Conservation (phyloP, 2,888 invertebrate species). For the Pasiphila rectangulata region DNA sequence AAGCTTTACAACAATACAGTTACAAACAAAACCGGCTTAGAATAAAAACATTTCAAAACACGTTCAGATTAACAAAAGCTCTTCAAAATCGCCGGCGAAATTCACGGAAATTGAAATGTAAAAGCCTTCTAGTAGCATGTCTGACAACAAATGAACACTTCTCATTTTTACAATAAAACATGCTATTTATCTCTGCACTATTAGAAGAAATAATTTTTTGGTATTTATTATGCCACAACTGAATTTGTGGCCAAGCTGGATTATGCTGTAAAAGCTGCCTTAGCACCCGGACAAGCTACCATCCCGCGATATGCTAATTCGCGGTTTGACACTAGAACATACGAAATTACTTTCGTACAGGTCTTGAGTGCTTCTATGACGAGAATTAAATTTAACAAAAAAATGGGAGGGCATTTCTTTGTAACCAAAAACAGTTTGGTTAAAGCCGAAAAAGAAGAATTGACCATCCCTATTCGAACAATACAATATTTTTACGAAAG, state of each 20-base stretch:
- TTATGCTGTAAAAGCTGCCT: no score
- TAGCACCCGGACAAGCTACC: no score
- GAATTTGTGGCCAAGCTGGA: no score
- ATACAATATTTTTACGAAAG: conserved; percentile 28
- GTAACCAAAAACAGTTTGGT: not conserved
- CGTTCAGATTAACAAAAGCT: conserved; percentile 2
- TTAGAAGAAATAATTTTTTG: no score
- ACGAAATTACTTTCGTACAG: no score
- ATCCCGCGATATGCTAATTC: no score
- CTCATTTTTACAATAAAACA: not conserved
- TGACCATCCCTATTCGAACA: conserved; percentile 29
- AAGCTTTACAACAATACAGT: conserved; percentile 1
- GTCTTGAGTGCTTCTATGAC: no score
- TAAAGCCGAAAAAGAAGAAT: not conserved
- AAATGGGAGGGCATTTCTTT: not conserved
- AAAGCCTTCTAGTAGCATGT: conserved; percentile 2
- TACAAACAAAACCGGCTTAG: conserved; percentile 2
- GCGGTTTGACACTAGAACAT: no score
- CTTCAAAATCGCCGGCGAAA: not conserved
- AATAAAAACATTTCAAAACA: conserved; percentile 2
- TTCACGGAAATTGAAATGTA: conserved; percentile 1
- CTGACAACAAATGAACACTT: conserved; percentile 1
- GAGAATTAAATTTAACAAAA: no score
- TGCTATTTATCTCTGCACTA: no score
- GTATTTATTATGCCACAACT: no score